Evolutionary conservation across 2,888 invertebrate species (phyloP).

Genomic region (Cistogaster globosa): DNA sequence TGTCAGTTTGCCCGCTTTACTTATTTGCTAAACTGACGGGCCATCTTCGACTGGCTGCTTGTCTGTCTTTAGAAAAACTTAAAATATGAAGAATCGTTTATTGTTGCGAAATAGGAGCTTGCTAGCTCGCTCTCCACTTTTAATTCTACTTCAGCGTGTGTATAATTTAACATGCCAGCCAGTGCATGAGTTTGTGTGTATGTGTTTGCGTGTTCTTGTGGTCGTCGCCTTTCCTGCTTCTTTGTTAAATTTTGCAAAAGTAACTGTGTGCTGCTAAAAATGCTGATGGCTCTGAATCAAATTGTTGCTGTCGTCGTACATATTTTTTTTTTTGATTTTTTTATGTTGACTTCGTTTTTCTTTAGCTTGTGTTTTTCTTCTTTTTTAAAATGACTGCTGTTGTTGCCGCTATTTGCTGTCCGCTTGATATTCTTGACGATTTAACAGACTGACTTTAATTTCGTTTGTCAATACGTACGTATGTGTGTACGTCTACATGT

Average conservation of each 20-base stretch:
- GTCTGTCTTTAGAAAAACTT: too few relatives aligned
- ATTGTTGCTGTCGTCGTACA: slow-evolving; percentile 27
- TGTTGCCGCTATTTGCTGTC: slow-evolving; percentile 50
- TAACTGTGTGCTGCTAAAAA: slow-evolving; percentile 19
- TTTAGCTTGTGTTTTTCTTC: slow-evolving; percentile 36
- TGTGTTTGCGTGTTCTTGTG: slow-evolving; percentile 14
- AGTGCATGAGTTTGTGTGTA: slow-evolving; percentile 4
- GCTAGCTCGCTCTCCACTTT: slow-evolving; percentile 28
- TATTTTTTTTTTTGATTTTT: slow-evolving; percentile 51
- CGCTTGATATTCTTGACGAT: slow-evolving; percentile 53
- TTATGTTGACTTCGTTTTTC: slow-evolving; percentile 41
- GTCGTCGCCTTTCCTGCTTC: slow-evolving; percentile 16
- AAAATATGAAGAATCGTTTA: slow-evolving; percentile 2
- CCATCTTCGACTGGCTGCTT: slow-evolving; percentile 45
- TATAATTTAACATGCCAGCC: slow-evolving; percentile 26
- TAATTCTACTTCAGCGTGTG: slow-evolving; percentile 39
- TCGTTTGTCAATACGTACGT: slow-evolving; percentile 50
- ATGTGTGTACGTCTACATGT: slow-evolving; percentile 12
- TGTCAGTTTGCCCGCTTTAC: slow-evolving; percentile 19
- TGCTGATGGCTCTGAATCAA: slow-evolving; percentile 56
- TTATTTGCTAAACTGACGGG: slow-evolving; percentile 40
- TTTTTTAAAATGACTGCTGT: slow-evolving; percentile 52
- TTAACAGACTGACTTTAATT: slow-evolving; percentile 52
- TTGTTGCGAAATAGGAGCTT: slow-evolving; percentile 42
- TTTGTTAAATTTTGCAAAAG: neutral